phyloP scores from a whole-genome alignment of 2,888 invertebrate species.

The Lithophane ornitopus region DNA sequence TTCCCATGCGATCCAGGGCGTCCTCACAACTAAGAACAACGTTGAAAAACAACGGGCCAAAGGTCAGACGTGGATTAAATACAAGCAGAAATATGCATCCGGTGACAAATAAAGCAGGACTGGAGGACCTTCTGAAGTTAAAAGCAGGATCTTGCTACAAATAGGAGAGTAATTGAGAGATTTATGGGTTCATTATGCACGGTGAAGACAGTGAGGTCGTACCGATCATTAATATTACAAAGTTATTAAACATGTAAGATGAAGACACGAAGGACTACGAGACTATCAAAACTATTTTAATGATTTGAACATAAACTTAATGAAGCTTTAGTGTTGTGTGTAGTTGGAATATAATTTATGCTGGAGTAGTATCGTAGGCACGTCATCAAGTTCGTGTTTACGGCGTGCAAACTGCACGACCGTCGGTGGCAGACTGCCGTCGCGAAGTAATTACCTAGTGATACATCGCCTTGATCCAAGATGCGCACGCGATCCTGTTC shows the following conservation, averaged over 20 bases:
- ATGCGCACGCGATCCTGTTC: conserved; percentile 67
- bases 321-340: conserved; percentile 66
- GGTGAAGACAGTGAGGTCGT: conserved; percentile 63
- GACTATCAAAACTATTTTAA: conserved; percentile 73
- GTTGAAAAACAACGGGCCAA: conserved; percentile 74
- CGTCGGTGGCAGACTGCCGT: conserved; percentile 74
- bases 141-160: conserved; percentile 55
- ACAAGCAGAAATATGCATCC: conserved; percentile 75
- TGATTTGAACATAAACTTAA: conserved; percentile 71
- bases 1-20: conserved; percentile 86
- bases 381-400: conserved; percentile 65
- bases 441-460: conserved; percentile 73
- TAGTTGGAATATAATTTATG: conserved; percentile 74
- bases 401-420: conserved; percentile 76
- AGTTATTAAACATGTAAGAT: conserved; percentile 73
- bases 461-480: conserved; percentile 68
- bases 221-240: conserved; percentile 71
- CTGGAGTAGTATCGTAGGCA: conserved; percentile 65
- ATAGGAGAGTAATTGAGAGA: conserved; percentile 68
- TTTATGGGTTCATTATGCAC: conserved; percentile 70
- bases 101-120: conserved; percentile 58
- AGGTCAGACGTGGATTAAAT: conserved; percentile 85
- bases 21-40: conserved; percentile 74
- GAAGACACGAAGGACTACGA: conserved; percentile 70
- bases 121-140: conserved; percentile 46